Percentiles rank a stretch among this genome's conserved stretches.
Conservation (phyloP, 1,140 invertebrate genomes). For the Drosophila subpulchrella region DNA sequence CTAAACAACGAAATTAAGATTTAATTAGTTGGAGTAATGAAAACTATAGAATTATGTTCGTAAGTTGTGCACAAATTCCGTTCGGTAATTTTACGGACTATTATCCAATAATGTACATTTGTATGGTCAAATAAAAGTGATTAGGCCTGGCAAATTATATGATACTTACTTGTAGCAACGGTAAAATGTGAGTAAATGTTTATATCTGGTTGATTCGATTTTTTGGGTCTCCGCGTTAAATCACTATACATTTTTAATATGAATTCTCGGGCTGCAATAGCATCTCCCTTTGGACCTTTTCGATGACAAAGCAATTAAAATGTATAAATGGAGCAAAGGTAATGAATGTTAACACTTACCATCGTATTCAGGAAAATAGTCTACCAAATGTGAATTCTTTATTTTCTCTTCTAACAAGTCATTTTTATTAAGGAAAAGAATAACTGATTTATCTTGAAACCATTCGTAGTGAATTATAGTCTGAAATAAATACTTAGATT, state of each 20-base stretch:
- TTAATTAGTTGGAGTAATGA: not conserved
- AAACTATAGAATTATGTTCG: too few relatives aligned
- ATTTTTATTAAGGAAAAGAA: conserved; percentile 99
- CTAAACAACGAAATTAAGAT: conserved; percentile 86
- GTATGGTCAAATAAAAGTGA: too few relatives aligned
- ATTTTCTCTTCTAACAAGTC: conserved; percentile 99
- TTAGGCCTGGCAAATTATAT: not conserved
- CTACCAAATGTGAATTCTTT: conserved; percentile 99
- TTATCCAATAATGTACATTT: too few relatives aligned
- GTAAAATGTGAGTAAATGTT: conserved; percentile 99
- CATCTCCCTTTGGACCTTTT: conserved; percentile 98
- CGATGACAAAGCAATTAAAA: conserved; percentile 4
- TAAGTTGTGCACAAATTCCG: too few relatives aligned
- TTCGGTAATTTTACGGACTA: too few relatives aligned
- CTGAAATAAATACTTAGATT: conserved; percentile 99
- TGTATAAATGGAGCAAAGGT: conserved; percentile 18
- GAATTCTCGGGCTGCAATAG: conserved; percentile 99
- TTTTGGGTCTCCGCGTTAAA: conserved; percentile 98
- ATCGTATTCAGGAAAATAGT: conserved; percentile 99
- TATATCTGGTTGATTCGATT: conserved; percentile 99
- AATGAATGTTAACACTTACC: conserved; percentile 87
- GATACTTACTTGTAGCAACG: conserved; percentile 97
- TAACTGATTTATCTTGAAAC: conserved; percentile 99
- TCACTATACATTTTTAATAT: conserved; percentile 99
- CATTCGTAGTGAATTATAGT: conserved; percentile 99